Evolutionary conservation across 1,140 invertebrate species (phyloP), one percentile per base, ranked within the genome.

Genomic region (Meloidogyne hapla): DNA sequence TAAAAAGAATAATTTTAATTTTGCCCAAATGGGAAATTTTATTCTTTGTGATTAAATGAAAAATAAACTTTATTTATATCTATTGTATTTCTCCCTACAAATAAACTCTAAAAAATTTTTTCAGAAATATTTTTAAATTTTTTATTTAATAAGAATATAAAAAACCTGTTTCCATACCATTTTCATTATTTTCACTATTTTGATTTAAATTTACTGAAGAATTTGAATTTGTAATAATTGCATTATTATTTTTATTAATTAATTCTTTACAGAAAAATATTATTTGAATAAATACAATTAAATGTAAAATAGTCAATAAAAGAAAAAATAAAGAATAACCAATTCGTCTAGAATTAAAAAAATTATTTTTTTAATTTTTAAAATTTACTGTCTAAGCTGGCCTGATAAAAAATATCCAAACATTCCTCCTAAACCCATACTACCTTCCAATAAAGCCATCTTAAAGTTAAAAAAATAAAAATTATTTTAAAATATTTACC

Each of bases 381-480:
- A 3, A 10, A 1, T 48, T 33, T 64, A 82, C 81, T 79, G 48
- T 71, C 83, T 74, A 26, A 82, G 68, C 21, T 69, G 62, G 12
- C 81, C 81, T 12, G 82, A 84, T 8, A 74, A 26, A 0, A 79
- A 21, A 38, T 62, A 83, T 61, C 81, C 81, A 8, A 77, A 12
- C 26, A 81, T 79, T 23, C 33, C 69, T 33, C 81, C 81, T 1
- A 82, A 42, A 0, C 82, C 81, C 33, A 82, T 83, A 9, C 75
- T 40, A 18, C 83, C 81, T 67, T 82, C 81, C 23, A 84, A 65
- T 21, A 68, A 25, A 12, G 81, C 82, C 2, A 82, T 64, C 71
- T 73, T 18, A 23, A 42, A 63, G 9, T 62, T 25, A 4, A 13
- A 45, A 72, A 23, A 61, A 71, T 8, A 56, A 8, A 42, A 18